Conservation (phyloP, 2,113 vertebrate genomes). For the Hippocampus abdominalis region DNA sequence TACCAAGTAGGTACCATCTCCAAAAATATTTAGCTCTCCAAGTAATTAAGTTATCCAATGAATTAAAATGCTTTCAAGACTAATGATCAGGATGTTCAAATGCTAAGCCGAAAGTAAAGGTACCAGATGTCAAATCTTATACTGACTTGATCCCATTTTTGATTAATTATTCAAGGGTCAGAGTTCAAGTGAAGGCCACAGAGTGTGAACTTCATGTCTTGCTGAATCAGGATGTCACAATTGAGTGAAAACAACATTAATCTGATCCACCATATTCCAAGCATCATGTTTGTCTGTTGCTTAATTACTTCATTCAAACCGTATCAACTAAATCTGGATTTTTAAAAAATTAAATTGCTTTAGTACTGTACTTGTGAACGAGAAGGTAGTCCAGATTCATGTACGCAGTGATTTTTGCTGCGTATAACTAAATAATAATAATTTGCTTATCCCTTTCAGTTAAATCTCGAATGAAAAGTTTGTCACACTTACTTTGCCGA, state of each 20-base stretch:
- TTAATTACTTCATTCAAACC: neutral
- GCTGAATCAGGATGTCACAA: neutral
- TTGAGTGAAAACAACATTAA: neutral
- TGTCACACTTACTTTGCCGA: neutral
- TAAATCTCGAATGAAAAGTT: neutral
- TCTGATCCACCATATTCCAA: neutral
- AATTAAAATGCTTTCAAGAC: neutral
- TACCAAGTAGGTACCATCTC: neutral
- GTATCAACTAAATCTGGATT: neutral
- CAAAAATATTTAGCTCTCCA: neutral
- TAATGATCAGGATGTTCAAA: neutral
- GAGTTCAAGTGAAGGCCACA: neutral
- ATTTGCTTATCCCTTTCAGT: neutral
- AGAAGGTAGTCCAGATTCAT: neutral
- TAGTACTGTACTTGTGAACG: neutral
- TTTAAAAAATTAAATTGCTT: neutral
- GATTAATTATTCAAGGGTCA: neutral
- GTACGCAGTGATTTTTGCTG: neutral
- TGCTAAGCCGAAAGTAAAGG: neutral
- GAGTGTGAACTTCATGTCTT: neutral
- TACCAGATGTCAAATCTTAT: neutral
- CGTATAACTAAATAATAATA: neutral
- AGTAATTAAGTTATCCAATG: neutral
- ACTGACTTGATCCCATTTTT: neutral
- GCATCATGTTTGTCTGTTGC: neutral